Evolutionary conservation across 2,113 vertebrate species (phyloP), one percentile per base, ranked within the genome.

Genomic region (Hydrolagus affinis): DNA sequence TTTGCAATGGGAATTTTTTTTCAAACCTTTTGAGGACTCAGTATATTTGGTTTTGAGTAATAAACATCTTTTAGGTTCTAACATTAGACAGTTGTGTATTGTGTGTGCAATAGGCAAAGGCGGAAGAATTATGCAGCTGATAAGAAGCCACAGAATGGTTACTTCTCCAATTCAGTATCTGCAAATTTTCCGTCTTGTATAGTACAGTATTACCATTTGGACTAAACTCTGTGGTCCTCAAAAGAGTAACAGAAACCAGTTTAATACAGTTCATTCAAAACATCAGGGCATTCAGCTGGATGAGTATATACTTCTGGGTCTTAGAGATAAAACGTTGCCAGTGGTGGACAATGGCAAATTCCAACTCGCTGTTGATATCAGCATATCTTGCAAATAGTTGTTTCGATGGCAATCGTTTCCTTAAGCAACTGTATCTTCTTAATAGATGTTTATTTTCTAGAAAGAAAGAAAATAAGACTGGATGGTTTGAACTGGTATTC

Each of bases 221-320:
- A 62, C 66, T 66, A 83, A 66, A 68, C 66, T 60, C 25, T 83
- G 64, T 60, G 66, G 78, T 9, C 78, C 78, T 66, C 78, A 66
- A 44, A n/a, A 74, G 60, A 66, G 62, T 30, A 83, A 83, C 78
- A 83, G 44, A 44, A 83, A 66, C 76, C 44, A 19, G 6, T 78
- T 78, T 11, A 83, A 66, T 32, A 62, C 66, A 60, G 64, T 83
- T 83, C 78, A 66, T 83, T 66, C 28, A 64, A 83, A 83, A 83
- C 66, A 83, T 83, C 66, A 66, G 78, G 78, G 66, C 66, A 83
- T 83, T 68, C 78, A 83, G 78, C 78, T 83, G 78, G 25, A 83
- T 25, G 32, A 66, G 30, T 83, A 19, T 83, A 62, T 83, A 83
- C 17, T 66, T 83, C 78, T 66, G 60, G 64, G 28, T 83, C 62